Evolutionary conservation across 2,113 vertebrate genomes (phyloP).

Genomic region (Cinclus cinclus): DNA sequence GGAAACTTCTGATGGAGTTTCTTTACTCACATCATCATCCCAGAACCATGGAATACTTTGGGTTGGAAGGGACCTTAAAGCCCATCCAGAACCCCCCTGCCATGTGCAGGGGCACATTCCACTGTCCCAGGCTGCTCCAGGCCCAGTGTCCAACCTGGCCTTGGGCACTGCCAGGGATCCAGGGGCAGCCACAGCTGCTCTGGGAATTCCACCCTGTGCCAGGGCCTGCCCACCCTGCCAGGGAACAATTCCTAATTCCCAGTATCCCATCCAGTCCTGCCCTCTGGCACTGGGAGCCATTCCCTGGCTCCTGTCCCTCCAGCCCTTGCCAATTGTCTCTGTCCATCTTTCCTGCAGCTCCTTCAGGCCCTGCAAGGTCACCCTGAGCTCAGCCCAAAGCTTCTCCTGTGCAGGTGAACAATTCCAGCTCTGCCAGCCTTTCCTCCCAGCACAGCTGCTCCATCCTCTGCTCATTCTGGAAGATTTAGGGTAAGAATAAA

Average conservation of each 20-base stretch:
- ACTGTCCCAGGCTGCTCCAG: neutral
- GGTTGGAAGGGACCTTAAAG: accelerated
- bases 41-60: neutral
- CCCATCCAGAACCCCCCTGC: accelerated
- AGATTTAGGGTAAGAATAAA: neutral
- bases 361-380: neutral
- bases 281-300: neutral
- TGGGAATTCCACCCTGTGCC: neutral
- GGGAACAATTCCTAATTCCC: neutral
- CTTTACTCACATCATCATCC: neutral
- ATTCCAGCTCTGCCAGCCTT: no score
- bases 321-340: neutral
- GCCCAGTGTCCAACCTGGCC: neutral
- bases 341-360: neutral
- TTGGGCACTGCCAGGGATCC: neutral
- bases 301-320: neutral
- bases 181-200: neutral
- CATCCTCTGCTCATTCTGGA: neutral
- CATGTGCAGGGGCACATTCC: neutral
- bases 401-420: neutral
- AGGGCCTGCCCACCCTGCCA: neutral
- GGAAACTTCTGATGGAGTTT: neutral
- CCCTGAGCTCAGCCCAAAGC: accelerated
- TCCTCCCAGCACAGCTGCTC: no score
- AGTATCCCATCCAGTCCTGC: accelerated